Base-by-base conservation (phyloP, 2,888 invertebrate genomes). In the Cephonodes hylas region DNA sequence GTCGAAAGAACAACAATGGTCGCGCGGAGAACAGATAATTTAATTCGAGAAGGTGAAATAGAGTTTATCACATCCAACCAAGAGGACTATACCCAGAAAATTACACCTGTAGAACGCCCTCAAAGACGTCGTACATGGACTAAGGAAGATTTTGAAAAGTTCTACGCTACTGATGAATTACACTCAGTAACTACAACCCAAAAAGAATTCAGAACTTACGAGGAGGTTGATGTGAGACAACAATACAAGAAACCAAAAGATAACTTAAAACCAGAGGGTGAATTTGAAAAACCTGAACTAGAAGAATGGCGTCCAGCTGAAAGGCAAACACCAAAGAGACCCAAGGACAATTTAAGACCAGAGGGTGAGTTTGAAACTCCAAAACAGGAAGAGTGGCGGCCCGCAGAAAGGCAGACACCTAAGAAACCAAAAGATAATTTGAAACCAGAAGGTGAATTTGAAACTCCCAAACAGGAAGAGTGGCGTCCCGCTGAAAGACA, bases 101-200 rank as follows among this genome's bases (percentile, higher is more conserved):
- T 84, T 18, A 84, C 92, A 7, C 88, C 91, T 15, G 81, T 94
- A n/a, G 93, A 94, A 73, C 93, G 94, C 63, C 94, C 94, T 18
- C 91, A 89, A 66, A 92, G 95, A 62, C 92, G 95, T 70, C 91
- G 95, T 58, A 95, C 95, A 0, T 95, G 95, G 94, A 95, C 95
- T 0, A 95, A 95, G 76, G 95, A 96, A 82, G 95, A 95, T 73
- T 93, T 94, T 20, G 95, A 96, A 67, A 95, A 95, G 77, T 94
- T 95, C 69, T 94, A 94, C 74, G 93, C 94, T 0, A 94, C 93
- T 1, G 90, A 94, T 69, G 87, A 93, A 60, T 83, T 90, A 59
- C 92, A 93, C 75, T 90, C 90, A 63, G 86, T 93, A 63, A 95
- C 96, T 0, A 96, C 96, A 8, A 92, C 93, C n/a, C 94, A 95